Evolutionary conservation across 2,797 vertebrate genomes (phyloP).

Genomic region (Clarias platycephalus): DNA sequence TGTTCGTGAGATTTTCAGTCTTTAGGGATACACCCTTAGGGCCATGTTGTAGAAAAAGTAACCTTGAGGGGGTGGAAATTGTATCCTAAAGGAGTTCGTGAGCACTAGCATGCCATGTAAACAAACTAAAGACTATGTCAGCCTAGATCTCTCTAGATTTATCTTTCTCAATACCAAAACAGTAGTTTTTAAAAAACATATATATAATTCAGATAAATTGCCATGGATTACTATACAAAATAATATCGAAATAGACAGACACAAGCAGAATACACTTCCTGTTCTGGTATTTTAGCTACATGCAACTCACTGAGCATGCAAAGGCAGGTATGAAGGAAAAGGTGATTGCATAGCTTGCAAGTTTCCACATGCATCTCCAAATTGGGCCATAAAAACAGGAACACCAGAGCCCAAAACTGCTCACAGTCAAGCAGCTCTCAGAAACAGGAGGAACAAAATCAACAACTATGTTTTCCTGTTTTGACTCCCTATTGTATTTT

Average conservation of each 20-base stretch:
- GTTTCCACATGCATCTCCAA: constrained; percentile 67
- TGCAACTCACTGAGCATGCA: constrained; percentile 62
- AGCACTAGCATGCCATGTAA: constrained; percentile 56
- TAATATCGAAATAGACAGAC: not conserved
- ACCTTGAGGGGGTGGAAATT: constrained; percentile 43
- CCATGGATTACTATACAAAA: not conserved
- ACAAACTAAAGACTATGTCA: constrained; percentile 46
- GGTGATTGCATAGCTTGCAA: constrained; percentile 71
- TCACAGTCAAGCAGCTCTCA: not conserved
- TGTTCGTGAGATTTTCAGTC: constrained; percentile 37
- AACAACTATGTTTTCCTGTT: not conserved
- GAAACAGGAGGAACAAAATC: not conserved
- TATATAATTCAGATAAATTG: not conserved
- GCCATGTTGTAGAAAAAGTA: constrained; percentile 59
- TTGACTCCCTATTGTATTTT: not conserved
- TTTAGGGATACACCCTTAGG: constrained; percentile 50
- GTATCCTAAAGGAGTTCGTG: constrained; percentile 57
- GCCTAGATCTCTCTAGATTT: not conserved
- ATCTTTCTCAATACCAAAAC: not conserved
- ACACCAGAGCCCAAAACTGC: constrained; percentile 13
- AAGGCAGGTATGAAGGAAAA: constrained; percentile 62
- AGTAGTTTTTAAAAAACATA: not conserved
- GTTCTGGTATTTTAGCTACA: constrained; percentile 14
- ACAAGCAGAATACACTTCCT: not conserved
- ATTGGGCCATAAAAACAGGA: constrained; percentile 56